phyloP scores from a whole-genome alignment of 2,113 vertebrate species.

The Syrmaticus mikado region DNA sequence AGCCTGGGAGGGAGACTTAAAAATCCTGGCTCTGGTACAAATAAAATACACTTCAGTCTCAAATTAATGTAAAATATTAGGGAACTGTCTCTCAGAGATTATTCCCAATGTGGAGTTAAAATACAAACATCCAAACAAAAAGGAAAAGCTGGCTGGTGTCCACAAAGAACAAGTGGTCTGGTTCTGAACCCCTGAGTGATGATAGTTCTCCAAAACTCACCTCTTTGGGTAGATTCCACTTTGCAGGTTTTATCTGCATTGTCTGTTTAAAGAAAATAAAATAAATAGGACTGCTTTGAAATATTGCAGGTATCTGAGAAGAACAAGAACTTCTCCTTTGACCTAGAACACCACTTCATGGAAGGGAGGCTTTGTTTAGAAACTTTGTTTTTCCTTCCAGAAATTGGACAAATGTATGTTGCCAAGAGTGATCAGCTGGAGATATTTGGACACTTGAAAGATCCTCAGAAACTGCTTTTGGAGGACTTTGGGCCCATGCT shows the following conservation, averaged over 20 bases:
- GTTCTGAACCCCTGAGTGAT: neutral
- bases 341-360: neutral
- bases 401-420: no score
- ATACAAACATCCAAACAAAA: constrained; percentile 46
- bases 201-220: neutral
- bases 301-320: neutral
- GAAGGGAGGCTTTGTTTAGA: neutral
- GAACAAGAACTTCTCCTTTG: neutral
- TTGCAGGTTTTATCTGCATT: neutral
- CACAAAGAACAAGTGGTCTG: constrained; percentile 38
- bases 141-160: constrained; percentile 38
- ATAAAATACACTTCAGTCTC: constrained; percentile 71
- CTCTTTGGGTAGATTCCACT: constrained; percentile 13
- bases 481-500: neutral
- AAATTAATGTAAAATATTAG: constrained; percentile 69
- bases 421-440: neutral
- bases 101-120: constrained; percentile 57
- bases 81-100: constrained; percentile 61
- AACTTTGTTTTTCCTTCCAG: neutral
- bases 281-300: neutral
- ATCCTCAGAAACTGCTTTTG: neutral
- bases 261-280: neutral
- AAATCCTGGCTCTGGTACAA: constrained; percentile 73
- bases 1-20: constrained; percentile 65
- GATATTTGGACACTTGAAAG: neutral